phyloP scores from a whole-genome alignment of 2,888 invertebrate genomes.

The Nomada ruficornis region DNA sequence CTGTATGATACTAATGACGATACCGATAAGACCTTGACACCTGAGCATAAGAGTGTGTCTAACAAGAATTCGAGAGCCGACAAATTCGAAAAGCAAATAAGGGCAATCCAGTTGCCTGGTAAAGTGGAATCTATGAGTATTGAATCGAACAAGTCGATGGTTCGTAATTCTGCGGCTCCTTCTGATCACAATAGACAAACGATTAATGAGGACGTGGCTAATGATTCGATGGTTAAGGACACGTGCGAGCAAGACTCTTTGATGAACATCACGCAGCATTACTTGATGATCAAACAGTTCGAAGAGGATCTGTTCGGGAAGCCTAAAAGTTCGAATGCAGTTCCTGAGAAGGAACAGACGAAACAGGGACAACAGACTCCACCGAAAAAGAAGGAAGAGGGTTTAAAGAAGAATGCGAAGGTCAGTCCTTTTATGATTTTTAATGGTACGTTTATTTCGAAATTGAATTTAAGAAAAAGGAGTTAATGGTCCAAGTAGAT shows the following conservation, averaged over 20 bases:
- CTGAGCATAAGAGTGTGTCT: neutral
- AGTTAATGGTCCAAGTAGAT: neutral
- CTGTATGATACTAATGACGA: neutral
- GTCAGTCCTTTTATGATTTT: slow-evolving; percentile 19
- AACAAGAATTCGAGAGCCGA: neutral
- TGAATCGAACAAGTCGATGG: neutral
- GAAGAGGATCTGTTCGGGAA: slow-evolving; percentile 74
- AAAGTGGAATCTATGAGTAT: neutral
- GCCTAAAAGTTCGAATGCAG: neutral
- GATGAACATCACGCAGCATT: slow-evolving; percentile 73
- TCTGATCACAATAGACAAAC: neutral
- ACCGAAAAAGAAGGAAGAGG: neutral
- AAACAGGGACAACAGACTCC: slow-evolving; percentile 21
- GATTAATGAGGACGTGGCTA: neutral
- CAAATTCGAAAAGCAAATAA: neutral
- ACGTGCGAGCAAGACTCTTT: slow-evolving; percentile 59
- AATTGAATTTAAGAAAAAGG: neutral
- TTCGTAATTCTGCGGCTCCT: neutral
- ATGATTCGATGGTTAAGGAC: slow-evolving; percentile 5
- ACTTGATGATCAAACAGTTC: slow-evolving; percentile 67
- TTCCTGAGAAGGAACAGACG: neutral
- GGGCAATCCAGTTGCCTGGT: neutral
- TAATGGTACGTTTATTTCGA: neutral
- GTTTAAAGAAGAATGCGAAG: neutral
- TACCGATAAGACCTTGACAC: neutral